Evolutionary conservation across 1,140 invertebrate species (phyloP), one percentile per base, ranked within the genome.

Genomic region (Aphis gossypii): DNA sequence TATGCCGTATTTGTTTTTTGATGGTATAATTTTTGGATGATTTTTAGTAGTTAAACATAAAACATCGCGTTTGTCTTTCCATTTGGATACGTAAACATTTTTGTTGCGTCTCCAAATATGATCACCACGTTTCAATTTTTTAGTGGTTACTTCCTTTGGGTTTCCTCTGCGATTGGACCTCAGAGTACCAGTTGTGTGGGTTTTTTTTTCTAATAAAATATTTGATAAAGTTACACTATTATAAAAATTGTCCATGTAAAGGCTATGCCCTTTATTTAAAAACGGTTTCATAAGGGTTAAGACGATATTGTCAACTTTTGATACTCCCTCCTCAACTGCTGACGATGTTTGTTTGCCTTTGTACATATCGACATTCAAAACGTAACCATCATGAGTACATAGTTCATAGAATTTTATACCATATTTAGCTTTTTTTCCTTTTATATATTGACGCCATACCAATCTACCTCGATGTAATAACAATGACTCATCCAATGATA

Each of bases 181-280:
- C 35, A 89, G 23, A 35, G 48, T 89, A 46, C 88, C 48, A 25
- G 88, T 89, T 25, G 88, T 38, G 8, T 89, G 88, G 18, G 88
- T 89, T 89, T 56, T 89, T 48, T 89, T 89, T 38, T 84, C 84
- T 14, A 87, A 20, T 48, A 87, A 11, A 18, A n/a, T 94, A 92
- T 95, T 93, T 89, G 95, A 95, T 92, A 96, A 94, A 93, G 94
- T 54, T 92, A 96, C 94, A 94, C 95, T 95, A 48, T 95, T 95
- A 94, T 95, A 96, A 94, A 94, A 95, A 93, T 94, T 94, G 30
- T 94, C 94, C 89, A 94, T 93, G 88, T 89, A 94, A 38, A 94
- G n/a, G 35, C 92, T 25, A 83, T 94, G 94, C 23, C 92, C 94
- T 68, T 83, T 91, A 93, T 60, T 90, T 54, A 94, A 86, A 54